A percentile compares a stretch with the other conserved stretches of the same genome.
phyloP scores from a whole-genome alignment of 2,113 vertebrate genomes.

The Myrmophylax atrothorax region DNA sequence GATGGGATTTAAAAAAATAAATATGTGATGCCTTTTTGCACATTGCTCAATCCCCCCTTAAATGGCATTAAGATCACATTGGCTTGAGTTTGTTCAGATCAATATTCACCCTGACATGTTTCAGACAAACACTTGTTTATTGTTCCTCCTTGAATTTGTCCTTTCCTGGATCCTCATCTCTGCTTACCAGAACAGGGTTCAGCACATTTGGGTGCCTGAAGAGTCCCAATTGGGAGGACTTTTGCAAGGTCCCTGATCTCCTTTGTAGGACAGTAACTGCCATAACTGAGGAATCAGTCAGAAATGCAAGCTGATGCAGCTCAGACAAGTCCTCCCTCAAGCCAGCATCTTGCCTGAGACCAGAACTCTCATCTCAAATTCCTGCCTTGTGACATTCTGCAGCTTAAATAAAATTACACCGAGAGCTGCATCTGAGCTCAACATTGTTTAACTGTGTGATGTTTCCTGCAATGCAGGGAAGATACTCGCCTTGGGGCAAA shows the following conservation, averaged over 20 bases:
- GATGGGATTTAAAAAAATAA: background rate
- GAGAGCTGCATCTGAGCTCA: background rate
- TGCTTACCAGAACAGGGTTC: background rate
- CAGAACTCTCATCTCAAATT: background rate
- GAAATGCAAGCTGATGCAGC: background rate
- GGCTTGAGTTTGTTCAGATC: background rate
- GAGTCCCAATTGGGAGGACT: too few species aligned
- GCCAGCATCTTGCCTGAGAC: background rate
- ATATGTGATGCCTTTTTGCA: background rate
- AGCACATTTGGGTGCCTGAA: background rate
- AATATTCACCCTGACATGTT: background rate
- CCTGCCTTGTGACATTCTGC: background rate
- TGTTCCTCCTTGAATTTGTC: background rate
- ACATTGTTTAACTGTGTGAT: accelerated
- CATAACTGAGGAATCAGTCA: background rate
- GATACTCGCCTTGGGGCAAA: background rate
- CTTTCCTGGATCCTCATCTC: background rate
- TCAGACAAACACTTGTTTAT: background rate
- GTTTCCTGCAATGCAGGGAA: background rate
- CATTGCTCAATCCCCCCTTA: background rate
- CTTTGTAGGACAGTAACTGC: background rate
- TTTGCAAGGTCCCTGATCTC: background rate
- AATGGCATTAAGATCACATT: background rate
- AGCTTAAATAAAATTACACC: background rate
- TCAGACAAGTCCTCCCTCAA: background rate